Base-by-base conservation (phyloP, 2,113 vertebrate genomes). In the Tachysurus vachellii region DNA sequence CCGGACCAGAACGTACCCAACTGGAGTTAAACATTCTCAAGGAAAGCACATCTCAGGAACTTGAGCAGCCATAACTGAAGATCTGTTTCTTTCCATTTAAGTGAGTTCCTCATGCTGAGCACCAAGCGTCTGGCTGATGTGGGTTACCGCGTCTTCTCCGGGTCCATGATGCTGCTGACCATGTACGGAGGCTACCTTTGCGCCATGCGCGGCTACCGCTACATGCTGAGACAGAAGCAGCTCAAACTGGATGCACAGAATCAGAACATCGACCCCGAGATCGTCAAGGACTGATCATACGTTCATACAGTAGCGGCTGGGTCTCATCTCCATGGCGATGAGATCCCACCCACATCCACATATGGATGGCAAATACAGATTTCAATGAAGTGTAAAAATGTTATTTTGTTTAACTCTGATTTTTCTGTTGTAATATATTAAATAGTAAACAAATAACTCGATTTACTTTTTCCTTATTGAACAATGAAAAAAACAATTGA, bases 151-250 rank as follows among this genome's bases (percentile, higher is more conserved):
- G 85, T 96, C 0, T 97, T 99, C 89, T 97, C 98, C 0, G 88
- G 94, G 1, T 97, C 98, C 28, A 99, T 99, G 98, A 94, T 97
- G 93, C 91, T 98, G 79, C 94, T 99, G 87, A 98, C 98, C 0
- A 11, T 93, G 4, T 99, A 99, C 0, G 97, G 95, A 2, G 97
- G 96, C 2, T 98, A 95, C 94, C 93, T 99, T 87, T 98, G 97
- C 87, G 91, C 81, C 0, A 2, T 93, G 66, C 94, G 96, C 0
- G 95, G 88, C 0, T 96, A 98, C 85, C 93, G 86, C 1, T 95
- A 91, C 88, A 84, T 96, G 68, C 84, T 95, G 88, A 93, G 0
- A 2, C 93, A 94, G 42, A 93, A 93, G 0, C 26, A 94, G 57
- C 92, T 94, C 21, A 91, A 95, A 62, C 64, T 93, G 88, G 94